These are phyloP conservation scores for Thermophis baileyi DNA, from an alignment of 2,113 vertebrate species.

Conservation along the genomic window DNA sequence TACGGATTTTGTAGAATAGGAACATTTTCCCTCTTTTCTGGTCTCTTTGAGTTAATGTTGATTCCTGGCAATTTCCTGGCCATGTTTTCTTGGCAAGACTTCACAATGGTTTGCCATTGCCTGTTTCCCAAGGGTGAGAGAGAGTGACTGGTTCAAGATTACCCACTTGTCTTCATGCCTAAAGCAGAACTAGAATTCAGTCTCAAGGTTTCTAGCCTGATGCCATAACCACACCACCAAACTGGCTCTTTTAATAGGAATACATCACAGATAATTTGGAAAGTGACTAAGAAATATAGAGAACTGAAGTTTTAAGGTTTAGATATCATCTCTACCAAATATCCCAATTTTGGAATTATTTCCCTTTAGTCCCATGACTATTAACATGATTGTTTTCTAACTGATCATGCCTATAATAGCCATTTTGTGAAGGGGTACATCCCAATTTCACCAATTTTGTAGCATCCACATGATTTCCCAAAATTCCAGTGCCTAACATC, in stretches of 20 bases:
- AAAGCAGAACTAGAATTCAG: background rate
- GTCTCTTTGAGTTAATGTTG: background rate
- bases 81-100: background rate
- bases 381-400: background rate
- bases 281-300: background rate
- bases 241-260: background rate
- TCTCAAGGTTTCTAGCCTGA: background rate
- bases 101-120: background rate
- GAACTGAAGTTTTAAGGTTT: background rate
- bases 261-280: background rate
- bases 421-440: background rate
- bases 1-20: background rate
- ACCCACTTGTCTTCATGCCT: background rate
- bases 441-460: background rate
- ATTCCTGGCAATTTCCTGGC: background rate
- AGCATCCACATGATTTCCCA: background rate
- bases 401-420: background rate
- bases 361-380: background rate
- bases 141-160: background rate
- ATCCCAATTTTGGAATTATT: background rate
- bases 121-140: background rate
- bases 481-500: background rate
- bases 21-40: background rate
- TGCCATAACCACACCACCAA: background rate
- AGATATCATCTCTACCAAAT: background rate